Evolutionary conservation across 1,140 invertebrate species (phyloP).

Genomic region (Diorhabda elongata): DNA sequence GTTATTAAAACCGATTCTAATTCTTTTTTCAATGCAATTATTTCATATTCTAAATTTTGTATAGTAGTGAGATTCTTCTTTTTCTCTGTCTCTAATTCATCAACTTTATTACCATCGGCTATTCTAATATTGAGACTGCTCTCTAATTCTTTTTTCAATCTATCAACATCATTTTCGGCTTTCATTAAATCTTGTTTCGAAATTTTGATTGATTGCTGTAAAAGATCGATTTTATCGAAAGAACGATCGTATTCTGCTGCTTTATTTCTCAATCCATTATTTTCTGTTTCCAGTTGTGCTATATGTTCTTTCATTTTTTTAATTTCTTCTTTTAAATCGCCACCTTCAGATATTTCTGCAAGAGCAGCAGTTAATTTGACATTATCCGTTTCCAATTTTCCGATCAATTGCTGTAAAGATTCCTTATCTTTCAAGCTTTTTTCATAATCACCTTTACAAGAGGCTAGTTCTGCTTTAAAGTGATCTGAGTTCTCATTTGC

Average conservation of each 20-base stretch:
- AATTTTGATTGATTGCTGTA: neutral
- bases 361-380: neutral
- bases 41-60: constrained; percentile 20
- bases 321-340: neutral
- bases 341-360: neutral
- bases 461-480: too few species aligned
- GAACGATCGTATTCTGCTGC: neutral
- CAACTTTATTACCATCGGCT: constrained; percentile 15
- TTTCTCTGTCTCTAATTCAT: constrained; percentile 13
- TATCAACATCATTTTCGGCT: constrained; percentile 11
- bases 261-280: neutral
- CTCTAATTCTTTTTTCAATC: constrained; percentile 24
- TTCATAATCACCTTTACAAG: neutral
- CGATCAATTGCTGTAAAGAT: neutral
- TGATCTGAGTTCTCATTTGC: too few species aligned
- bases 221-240: neutral
- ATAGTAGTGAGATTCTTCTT: constrained; percentile 8
- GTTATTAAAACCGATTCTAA: constrained; percentile 18
- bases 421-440: neutral
- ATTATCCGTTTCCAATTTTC: neutral
- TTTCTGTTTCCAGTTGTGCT: neutral
- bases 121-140: constrained; percentile 5
- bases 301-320: neutral
- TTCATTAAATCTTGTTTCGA: constrained; percentile 17
- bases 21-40: constrained; percentile 18